Percentiles rank a stretch among this genome's conserved stretches.
Conservation (phyloP, 2,113 vertebrate species). For the Miniopterus natalensis region DNA sequence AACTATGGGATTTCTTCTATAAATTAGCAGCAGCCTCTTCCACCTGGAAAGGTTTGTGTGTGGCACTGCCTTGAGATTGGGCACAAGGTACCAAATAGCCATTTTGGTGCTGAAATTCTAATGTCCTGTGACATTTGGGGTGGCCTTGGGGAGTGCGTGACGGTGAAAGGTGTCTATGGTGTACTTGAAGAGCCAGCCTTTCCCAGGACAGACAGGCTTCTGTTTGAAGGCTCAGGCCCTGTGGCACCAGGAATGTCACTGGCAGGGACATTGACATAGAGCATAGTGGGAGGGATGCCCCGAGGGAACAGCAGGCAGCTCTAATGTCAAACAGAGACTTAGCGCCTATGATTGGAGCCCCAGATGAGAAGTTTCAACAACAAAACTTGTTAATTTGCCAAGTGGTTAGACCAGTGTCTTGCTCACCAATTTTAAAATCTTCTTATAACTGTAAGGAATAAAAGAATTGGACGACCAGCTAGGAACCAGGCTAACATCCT, state of each 20-base stretch:
- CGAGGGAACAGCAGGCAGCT: no score
- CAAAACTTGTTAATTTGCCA: not conserved
- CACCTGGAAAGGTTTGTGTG: not conserved
- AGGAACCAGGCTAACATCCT: accelerated
- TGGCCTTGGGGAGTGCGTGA: accelerated
- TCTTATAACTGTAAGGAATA: not conserved
- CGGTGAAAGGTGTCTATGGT: accelerated
- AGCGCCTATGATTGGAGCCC: accelerated
- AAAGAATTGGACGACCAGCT: accelerated
- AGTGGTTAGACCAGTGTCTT: not conserved
- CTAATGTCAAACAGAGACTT: not conserved
- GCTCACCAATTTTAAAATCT: not conserved
- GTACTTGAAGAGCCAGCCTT: not conserved
- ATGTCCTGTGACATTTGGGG: no score
- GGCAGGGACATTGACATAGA: not conserved
- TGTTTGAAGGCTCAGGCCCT: not conserved
- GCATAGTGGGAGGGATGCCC: accelerated
- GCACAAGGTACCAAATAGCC: accelerated
- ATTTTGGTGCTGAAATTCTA: not conserved
- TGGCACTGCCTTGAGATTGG: not conserved
- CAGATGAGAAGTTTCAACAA: accelerated
- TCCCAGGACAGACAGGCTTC: not conserved
- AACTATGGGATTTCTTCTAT: not conserved
- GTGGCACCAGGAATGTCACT: not conserved
- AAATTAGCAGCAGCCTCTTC: not conserved